A percentile compares a stretch with the other conserved stretches of the same genome.
Conservation (phyloP, 1,140 invertebrate species). For the Bombus superbus region DNA sequence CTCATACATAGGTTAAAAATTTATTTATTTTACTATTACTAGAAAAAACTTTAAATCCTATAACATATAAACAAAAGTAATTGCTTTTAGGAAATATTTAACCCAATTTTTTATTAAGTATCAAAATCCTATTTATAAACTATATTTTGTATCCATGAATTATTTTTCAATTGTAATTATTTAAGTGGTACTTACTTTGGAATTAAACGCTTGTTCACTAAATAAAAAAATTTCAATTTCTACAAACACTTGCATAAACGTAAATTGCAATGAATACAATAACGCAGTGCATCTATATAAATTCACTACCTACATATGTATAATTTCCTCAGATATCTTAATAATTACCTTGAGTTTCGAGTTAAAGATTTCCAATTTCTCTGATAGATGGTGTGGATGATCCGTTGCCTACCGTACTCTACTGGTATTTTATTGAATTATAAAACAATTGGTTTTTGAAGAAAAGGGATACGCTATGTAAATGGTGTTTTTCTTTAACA, state of each 20-base stretch:
- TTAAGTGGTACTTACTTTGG: conserved; percentile 28
- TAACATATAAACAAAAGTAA: not conserved
- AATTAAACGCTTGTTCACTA: not conserved
- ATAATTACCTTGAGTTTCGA: conserved; percentile 54
- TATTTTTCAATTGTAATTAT: not conserved
- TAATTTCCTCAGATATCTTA: conserved; percentile 2
- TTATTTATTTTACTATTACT: not conserved
- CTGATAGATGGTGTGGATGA: conserved; percentile 46
- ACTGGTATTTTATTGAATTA: not conserved
- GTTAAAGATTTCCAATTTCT: conserved; percentile 23
- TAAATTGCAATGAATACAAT: not conserved
- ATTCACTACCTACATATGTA: conserved; percentile 27
- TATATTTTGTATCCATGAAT: not conserved
- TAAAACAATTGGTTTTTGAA: not conserved
- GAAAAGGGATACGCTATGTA: no score
- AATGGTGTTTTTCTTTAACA: not conserved
- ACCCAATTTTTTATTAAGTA: not conserved
- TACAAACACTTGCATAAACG: not conserved
- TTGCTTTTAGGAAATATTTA: not conserved
- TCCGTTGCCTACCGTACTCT: not conserved
- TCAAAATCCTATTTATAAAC: not conserved
- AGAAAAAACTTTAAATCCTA: no score
- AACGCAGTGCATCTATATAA: not conserved
- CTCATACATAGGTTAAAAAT: not conserved
- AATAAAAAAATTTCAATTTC: conserved; percentile 18